Evolutionary conservation across 2,888 invertebrate genomes (phyloP).

Genomic region (Dorcus parallelipipedus): DNA sequence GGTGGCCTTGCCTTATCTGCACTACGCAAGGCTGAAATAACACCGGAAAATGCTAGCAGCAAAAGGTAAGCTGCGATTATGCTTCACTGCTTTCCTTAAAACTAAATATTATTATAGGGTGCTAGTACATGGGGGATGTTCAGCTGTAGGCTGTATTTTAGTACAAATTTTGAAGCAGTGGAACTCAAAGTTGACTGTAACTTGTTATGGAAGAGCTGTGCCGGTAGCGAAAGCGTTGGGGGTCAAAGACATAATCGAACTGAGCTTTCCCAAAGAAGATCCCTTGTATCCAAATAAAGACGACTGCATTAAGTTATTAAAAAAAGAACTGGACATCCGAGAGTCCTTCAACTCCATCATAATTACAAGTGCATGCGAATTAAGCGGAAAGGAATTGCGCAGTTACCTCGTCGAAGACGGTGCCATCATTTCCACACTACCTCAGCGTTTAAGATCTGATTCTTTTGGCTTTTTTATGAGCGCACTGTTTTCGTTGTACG

Average conservation of each 20-base stretch:
- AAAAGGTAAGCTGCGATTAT: conserved; percentile 47
- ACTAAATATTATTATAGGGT: conserved; percentile 44
- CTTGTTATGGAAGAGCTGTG: conserved; percentile 52
- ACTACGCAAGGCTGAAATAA: conserved; percentile 50
- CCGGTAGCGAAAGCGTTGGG: conserved; percentile 56
- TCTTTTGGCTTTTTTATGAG: conserved; percentile 51
- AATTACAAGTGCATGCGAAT: conserved; percentile 34
- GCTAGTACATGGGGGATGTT: conserved; percentile 56
- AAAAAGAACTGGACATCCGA: conserved; percentile 39
- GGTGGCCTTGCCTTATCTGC: conserved; percentile 57
- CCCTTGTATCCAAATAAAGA: conserved; percentile 25
- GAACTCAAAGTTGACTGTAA: conserved; percentile 56
- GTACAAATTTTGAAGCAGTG: conserved; percentile 57
- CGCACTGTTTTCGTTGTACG: conserved; percentile 49
- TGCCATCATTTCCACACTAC: conserved; percentile 49
- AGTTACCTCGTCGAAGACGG: conserved; percentile 34
- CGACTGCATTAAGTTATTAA: conserved; percentile 20
- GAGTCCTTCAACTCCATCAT: conserved; percentile 43
- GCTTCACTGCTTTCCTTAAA: neutral
- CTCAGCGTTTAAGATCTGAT: conserved; percentile 53
- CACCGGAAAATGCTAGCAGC: conserved; percentile 49
- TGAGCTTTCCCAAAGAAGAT: conserved; percentile 26
- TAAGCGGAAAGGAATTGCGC: conserved; percentile 30
- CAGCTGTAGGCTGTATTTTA: conserved; percentile 58
- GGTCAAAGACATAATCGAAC: conserved; percentile 53